Evolutionary conservation across 2,888 invertebrate species (phyloP).

Genomic region (Leptothorax acervorum): DNA sequence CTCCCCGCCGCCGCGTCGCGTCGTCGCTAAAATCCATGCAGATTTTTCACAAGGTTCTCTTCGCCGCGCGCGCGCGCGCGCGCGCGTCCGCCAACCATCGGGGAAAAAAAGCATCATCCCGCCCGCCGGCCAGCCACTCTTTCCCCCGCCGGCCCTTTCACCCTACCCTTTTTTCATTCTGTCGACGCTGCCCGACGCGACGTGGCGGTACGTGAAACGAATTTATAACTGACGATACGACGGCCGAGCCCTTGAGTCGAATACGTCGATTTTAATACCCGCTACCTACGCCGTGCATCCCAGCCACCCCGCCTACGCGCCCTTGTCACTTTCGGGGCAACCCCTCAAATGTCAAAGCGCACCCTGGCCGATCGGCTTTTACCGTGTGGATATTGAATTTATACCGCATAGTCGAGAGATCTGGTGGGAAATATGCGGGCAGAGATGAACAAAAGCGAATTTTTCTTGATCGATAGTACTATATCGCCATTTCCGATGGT

Average conservation of each 20-base stretch:
- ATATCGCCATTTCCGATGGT: slow-evolving; percentile 29
- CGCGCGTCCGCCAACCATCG: slow-evolving; percentile 22
- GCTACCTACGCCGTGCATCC: slow-evolving; percentile 47
- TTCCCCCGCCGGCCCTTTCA: slow-evolving; percentile 11
- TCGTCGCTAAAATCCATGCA: slow-evolving; percentile 77
- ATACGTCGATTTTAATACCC: slow-evolving; percentile 66
- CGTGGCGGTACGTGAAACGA: slow-evolving; percentile 82
- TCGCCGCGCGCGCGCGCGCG: slow-evolving; percentile 21
- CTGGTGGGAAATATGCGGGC: slow-evolving; percentile 55
- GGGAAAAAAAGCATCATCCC: slow-evolving; percentile 14
- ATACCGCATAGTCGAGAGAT: slow-evolving; percentile 52
- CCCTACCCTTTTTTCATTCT: slow-evolving; percentile 79
- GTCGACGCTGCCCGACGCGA: slow-evolving; percentile 78
- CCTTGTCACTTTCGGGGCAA: slow-evolving; percentile 56
- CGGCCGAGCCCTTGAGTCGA: slow-evolving; percentile 57
- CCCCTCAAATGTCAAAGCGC: slow-evolving; percentile 57
- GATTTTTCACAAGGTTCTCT: slow-evolving; percentile 80
- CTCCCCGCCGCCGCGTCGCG: slow-evolving; percentile 28
- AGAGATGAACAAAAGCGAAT: slow-evolving; percentile 51
- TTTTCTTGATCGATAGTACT: slow-evolving; percentile 38
- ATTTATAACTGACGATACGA: slow-evolving; percentile 78
- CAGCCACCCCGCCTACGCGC: slow-evolving; percentile 42
- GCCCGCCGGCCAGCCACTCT: slow-evolving; percentile 37
- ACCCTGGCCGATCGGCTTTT: slow-evolving; percentile 54
- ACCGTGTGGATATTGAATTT: slow-evolving; percentile 56